Conservation (phyloP, 2,113 vertebrate species). For the Piaya cayana region DNA sequence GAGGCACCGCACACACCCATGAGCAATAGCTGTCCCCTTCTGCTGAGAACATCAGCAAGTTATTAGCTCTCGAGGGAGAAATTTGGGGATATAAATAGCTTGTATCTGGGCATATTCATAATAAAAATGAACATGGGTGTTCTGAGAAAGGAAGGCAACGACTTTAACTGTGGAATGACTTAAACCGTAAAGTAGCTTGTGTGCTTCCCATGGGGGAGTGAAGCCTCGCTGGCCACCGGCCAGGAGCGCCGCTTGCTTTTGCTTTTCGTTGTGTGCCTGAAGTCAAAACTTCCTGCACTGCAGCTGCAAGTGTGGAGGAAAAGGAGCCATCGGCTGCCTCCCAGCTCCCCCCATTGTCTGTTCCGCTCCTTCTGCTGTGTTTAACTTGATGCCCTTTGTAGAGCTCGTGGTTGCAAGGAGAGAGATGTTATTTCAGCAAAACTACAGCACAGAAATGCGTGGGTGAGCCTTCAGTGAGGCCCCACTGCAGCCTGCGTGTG, state of each 20-base stretch:
- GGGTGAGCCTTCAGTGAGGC: background rate
- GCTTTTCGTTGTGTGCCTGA: background rate
- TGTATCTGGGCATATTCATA: background rate
- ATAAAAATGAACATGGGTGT: background rate
- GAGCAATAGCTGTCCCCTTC: background rate
- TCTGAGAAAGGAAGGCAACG: slow-evolving; percentile 20
- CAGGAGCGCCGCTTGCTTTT: background rate
- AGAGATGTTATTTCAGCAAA: background rate
- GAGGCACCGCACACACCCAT: background rate
- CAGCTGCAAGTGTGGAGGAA: background rate
- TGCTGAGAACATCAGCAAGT: background rate
- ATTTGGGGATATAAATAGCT: slow-evolving; percentile 34
- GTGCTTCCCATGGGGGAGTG: background rate
- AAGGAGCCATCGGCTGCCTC: background rate
- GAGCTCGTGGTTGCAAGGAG: background rate
- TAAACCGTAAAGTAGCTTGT: background rate
- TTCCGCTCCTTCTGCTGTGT: background rate
- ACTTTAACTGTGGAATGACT: background rate
- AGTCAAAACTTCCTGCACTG: background rate
- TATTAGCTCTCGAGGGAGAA: slow-evolving; percentile 39
- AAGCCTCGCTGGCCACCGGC: background rate
- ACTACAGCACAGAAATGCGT: fast-evolving
- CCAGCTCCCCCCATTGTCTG: background rate
- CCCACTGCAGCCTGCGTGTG: fast-evolving
- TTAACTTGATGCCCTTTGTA: background rate